These are phyloP conservation scores for Anoplolepis gracilipes DNA, from an alignment of 1,140 invertebrate species.

Conservation along the genomic window DNA sequence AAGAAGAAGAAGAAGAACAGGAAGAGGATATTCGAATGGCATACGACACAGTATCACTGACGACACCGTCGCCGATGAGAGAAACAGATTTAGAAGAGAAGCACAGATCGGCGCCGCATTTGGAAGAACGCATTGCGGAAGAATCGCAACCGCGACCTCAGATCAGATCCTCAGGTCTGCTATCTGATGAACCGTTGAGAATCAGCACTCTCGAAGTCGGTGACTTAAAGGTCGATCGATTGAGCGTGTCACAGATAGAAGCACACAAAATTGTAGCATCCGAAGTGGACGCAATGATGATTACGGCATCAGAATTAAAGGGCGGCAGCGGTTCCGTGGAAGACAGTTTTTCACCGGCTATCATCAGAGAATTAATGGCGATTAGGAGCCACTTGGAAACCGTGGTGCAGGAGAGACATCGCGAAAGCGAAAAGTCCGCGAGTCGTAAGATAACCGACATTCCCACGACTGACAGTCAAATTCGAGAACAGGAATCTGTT, in stretches of 20 bases:
- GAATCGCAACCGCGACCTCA: constrained; percentile 32
- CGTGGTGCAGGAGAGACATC: constrained; percentile 47
- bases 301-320: constrained; percentile 89
- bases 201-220: constrained; percentile 88
- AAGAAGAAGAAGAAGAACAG: neutral
- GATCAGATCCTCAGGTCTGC: constrained; percentile 70
- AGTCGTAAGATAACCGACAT: constrained; percentile 52
- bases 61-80: constrained; percentile 28
- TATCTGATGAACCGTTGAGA: constrained; percentile 83
- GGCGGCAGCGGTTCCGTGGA: constrained; percentile 63
- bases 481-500: neutral
- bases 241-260: constrained; percentile 91
- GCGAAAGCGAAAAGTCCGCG: constrained; percentile 18
- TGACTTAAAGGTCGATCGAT: constrained; percentile 91
- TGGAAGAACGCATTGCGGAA: constrained; percentile 26
- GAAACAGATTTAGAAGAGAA: constrained; percentile 47
- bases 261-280: constrained; percentile 92
- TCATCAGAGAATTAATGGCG: constrained; percentile 82
- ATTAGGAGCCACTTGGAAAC: constrained; percentile 83
- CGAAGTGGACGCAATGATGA: constrained; percentile 90
- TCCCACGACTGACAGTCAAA: constrained; percentile 13
- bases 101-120: constrained; percentile 59
- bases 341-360: constrained; percentile 76
- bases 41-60: constrained; percentile 63
- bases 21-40: constrained; percentile 1